These are phyloP conservation scores for Phyto melanocephala DNA, from an alignment of 2,888 invertebrate species.

Conservation along the genomic window DNA sequence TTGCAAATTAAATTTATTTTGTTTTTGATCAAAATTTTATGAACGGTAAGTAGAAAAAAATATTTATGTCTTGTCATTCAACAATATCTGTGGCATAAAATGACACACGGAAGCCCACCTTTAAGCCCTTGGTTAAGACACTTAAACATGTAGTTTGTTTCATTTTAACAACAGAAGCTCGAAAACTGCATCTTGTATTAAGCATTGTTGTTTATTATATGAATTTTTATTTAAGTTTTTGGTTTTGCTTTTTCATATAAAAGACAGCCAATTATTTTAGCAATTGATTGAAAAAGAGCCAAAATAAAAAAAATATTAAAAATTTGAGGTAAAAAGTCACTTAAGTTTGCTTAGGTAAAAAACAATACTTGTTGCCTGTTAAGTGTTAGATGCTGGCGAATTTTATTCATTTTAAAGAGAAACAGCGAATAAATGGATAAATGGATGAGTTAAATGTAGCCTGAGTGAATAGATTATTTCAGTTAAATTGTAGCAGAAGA, in stretches of 20 bases:
- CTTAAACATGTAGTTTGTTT: conserved; percentile 44
- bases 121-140: conserved; percentile 53
- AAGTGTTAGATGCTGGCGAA: conserved; percentile 9
- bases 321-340: conserved; percentile 20
- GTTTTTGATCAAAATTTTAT: conserved; percentile 25
- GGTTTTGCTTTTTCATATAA: conserved; percentile 3
- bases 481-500: conserved; percentile 7
- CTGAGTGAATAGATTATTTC: not conserved
- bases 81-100: conserved; percentile 48
- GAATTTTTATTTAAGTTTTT: not conserved
- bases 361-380: conserved; percentile 30
- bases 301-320: not conserved
- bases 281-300: conserved; percentile 6
- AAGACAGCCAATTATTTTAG: conserved; percentile 52
- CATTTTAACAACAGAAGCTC: conserved; percentile 7
- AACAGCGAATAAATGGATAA: conserved; percentile 13
- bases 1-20: conserved; percentile 2
- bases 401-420: not conserved
- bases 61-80: conserved; percentile 48
- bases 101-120: conserved; percentile 58
- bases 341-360: conserved; percentile 34
- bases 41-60: not conserved
- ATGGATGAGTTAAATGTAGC: conserved; percentile 7
- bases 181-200: not conserved
- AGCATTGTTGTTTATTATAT: not conserved